Evolutionary conservation across 2,113 vertebrate genomes (phyloP).

Genomic region (Phyllostomus discolor): DNA sequence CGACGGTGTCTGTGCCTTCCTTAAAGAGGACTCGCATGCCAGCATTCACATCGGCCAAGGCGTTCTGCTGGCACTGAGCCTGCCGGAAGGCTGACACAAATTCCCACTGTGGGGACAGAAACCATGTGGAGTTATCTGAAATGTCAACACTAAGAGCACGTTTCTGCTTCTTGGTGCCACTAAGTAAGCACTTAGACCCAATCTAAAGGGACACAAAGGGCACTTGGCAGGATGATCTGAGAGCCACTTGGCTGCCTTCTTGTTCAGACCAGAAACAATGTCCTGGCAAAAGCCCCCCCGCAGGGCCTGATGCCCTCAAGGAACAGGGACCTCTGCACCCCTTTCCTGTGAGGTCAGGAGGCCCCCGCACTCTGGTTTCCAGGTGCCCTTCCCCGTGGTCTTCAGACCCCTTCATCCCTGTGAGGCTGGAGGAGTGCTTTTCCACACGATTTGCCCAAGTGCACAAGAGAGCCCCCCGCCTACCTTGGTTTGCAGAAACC

Average conservation of each 20-base stretch:
- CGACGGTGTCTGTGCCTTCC: constrained; percentile 80
- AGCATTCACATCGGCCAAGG: constrained; percentile 84
- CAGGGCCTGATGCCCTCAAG: background rate
- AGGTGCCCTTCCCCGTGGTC: background rate
- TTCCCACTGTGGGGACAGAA: constrained; percentile 83
- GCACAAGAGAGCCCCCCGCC: background rate
- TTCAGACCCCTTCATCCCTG: background rate
- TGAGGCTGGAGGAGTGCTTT: background rate
- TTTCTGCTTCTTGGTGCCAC: background rate
- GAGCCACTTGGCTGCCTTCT: background rate
- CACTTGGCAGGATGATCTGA: background rate
- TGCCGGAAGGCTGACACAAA: constrained; percentile 88
- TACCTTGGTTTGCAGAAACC: background rate
- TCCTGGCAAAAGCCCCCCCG: background rate
- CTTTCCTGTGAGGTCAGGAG: background rate
- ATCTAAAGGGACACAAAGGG: background rate
- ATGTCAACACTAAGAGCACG: background rate
- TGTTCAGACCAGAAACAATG: background rate
- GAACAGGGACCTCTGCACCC: background rate
- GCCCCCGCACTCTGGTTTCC: background rate
- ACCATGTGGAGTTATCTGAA: background rate
- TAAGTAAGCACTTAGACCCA: background rate
- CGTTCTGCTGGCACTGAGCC: constrained; percentile 86
- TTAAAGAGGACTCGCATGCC: constrained; percentile 88
- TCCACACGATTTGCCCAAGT: background rate